Percentiles rank a stretch among this genome's conserved stretches.
Evolutionary conservation across 2,113 vertebrate genomes (phyloP).

Genomic region (Cairina moschata): DNA sequence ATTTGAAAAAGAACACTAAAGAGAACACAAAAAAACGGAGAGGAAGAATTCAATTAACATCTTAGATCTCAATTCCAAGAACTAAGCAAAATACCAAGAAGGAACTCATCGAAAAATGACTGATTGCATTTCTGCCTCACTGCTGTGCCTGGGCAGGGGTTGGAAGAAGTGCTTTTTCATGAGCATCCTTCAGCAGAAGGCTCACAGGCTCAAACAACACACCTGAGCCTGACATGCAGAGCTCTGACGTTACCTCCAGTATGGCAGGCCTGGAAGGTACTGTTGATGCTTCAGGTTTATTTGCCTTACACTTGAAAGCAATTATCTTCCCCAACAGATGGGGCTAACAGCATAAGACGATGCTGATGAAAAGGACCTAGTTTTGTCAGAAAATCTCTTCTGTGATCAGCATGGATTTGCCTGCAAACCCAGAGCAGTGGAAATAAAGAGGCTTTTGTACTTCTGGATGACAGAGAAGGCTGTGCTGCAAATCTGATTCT

Average conservation of each 20-base stretch:
- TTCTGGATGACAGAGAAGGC: background rate
- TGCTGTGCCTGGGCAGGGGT: background rate
- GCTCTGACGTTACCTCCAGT: background rate
- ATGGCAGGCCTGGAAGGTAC: background rate
- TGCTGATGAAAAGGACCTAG: background rate
- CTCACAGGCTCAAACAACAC: background rate
- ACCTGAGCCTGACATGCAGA: rapidly evolving
- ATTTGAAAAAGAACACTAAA: background rate
- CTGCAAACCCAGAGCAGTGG: background rate
- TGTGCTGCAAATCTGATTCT: background rate
- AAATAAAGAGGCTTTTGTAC: background rate
- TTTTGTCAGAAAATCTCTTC: background rate
- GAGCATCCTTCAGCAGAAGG: background rate
- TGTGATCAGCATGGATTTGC: background rate
- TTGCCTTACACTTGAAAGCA: background rate
- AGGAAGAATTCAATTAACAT: background rate
- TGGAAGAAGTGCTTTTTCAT: rapidly evolving
- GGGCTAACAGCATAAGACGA: rapidly evolving
- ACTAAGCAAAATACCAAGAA: background rate
- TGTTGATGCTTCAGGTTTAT: background rate
- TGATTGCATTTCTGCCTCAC: background rate
- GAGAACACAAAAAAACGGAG: background rate
- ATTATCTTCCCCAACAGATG: background rate
- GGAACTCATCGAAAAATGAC: background rate
- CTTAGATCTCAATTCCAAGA: background rate